Conservation (phyloP, 53 echinoderm and acorn worm species). For the Temnopleurus reevesii region DNA sequence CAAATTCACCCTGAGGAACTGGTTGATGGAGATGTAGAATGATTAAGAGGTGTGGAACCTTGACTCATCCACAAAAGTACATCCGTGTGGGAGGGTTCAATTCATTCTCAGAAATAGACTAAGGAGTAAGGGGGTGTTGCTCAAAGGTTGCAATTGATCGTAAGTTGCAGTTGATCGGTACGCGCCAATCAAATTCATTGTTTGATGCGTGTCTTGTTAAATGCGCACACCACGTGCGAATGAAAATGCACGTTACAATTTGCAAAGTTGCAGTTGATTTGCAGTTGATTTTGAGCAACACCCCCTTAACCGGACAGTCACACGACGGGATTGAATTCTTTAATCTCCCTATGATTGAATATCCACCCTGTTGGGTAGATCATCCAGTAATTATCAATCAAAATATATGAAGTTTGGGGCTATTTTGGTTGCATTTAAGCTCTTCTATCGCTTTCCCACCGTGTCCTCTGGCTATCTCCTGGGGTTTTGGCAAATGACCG, state of each 20-base stretch:
- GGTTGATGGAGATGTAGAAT: background rate
- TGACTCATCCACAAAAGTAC: constrained; percentile 31
- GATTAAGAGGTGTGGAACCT: background rate
- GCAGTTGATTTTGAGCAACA: too few relatives aligned
- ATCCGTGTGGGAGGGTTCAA: background rate
- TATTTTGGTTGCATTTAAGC: constrained; percentile 29
- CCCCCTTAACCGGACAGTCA: background rate
- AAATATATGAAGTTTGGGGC: background rate
- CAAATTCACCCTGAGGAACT: background rate
- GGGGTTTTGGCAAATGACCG: background rate
- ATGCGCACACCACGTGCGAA: too few relatives aligned
- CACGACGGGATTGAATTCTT: background rate
- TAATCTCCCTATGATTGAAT: background rate
- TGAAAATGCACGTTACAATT: too few relatives aligned
- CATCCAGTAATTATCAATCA: constrained; percentile 18
- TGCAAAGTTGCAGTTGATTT: too few relatives aligned
- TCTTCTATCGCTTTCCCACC: background rate
- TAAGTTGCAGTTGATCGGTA: too few relatives aligned
- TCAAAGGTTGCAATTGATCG: too few relatives aligned
- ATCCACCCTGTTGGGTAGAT: constrained; percentile 11
- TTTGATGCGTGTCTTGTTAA: too few relatives aligned
- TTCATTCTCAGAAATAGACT: background rate
- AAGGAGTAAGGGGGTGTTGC: too few relatives aligned
- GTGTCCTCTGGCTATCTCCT: background rate
- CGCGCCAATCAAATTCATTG: too few relatives aligned